Evolutionary conservation across 2,888 invertebrate species (phyloP).

Genomic region (Drosophila acutilabella): DNA sequence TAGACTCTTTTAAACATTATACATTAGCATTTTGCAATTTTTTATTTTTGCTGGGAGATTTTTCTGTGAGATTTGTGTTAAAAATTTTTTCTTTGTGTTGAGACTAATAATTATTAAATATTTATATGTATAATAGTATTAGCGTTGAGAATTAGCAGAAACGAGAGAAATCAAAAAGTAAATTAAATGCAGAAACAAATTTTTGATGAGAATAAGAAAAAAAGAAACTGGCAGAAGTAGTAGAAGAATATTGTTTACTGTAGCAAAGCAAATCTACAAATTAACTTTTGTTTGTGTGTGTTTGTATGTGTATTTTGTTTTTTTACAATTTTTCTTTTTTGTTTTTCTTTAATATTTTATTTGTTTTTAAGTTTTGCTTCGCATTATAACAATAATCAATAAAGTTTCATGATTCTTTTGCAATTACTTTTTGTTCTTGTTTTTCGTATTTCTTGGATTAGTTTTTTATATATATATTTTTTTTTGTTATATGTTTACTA

Average conservation of each 20-base stretch:
- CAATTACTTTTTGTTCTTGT: slow-evolving; percentile 60
- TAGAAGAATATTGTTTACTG: slow-evolving; percentile 4
- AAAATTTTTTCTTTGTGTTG: slow-evolving; percentile 27
- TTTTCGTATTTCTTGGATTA: background rate
- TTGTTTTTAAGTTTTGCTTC: slow-evolving; percentile 66
- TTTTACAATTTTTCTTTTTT: slow-evolving; percentile 25
- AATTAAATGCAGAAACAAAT: slow-evolving; percentile 64
- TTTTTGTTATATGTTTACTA: slow-evolving; percentile 42
- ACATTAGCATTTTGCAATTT: slow-evolving; percentile 57
- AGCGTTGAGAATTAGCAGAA: slow-evolving; percentile 40
- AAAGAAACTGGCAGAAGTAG: slow-evolving; percentile 17
- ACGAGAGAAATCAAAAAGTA: slow-evolving; percentile 28
- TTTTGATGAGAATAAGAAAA: slow-evolving; percentile 7
- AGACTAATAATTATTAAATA: slow-evolving; percentile 37
- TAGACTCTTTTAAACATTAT: slow-evolving; percentile 52
- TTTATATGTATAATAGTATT: slow-evolving; percentile 24
- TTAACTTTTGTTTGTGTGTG: slow-evolving; percentile 38
- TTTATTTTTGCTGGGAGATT: slow-evolving; percentile 31
- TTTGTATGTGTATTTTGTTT: slow-evolving; percentile 14
- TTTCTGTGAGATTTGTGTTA: slow-evolving; percentile 27
- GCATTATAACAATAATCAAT: slow-evolving; percentile 82
- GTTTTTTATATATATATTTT: slow-evolving; percentile 16
- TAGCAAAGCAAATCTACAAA: slow-evolving; percentile 46
- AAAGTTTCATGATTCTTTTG: slow-evolving; percentile 69
- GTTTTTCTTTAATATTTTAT: slow-evolving; percentile 19